Evolutionary conservation across 2,113 vertebrate genomes (phyloP).

Genomic region (Anthoscopus minutus): DNA sequence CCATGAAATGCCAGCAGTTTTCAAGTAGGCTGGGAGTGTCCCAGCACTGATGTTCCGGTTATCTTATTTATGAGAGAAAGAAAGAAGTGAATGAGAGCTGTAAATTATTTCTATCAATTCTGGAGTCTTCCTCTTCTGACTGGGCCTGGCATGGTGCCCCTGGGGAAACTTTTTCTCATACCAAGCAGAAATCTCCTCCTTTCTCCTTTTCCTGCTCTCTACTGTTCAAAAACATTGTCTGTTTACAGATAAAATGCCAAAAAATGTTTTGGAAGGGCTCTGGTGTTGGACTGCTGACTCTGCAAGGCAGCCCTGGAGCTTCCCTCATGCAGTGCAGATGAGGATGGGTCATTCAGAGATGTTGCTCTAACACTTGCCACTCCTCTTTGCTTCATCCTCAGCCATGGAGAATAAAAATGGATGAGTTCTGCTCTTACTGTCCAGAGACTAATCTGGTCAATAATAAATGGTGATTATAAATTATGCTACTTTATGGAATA

Average conservation of each 20-base stretch:
- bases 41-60: neutral
- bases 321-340: accelerated
- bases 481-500: neutral
- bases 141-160: neutral
- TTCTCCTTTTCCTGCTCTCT: neutral
- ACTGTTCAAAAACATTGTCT: neutral
- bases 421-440: neutral
- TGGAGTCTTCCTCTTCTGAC: neutral
- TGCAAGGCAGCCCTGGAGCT: neutral
- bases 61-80: neutral
- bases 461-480: neutral
- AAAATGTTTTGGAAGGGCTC: neutral
- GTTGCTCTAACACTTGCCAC: neutral
- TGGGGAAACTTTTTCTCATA: neutral
- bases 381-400: neutral
- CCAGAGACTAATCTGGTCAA: neutral
- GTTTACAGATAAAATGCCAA: neutral
- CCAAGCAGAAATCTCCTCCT: neutral
- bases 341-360: neutral
- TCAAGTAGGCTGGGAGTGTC: neutral
- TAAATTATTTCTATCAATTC: neutral
- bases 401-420: neutral
- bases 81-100: neutral
- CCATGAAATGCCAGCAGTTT: constrained; percentile 18
- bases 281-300: neutral